Base-by-base conservation (phyloP, 2,113 vertebrate genomes). In the Peromyscus polionotus region DNA sequence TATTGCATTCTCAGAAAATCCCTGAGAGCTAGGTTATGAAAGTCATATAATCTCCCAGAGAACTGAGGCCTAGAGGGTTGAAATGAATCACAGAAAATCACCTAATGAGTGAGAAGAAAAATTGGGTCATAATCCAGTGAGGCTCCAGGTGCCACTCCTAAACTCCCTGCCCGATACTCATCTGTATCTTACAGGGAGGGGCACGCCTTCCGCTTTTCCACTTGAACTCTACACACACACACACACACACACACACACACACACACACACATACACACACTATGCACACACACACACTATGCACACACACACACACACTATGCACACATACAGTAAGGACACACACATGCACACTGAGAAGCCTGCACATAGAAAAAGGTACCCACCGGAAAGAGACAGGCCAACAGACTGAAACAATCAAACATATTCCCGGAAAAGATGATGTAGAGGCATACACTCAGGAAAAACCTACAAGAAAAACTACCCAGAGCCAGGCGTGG, bases 1-100 rank as follows among this genome's bases (percentile, higher is more conserved):
- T 90, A 70, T 93, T 89, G 91, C 87, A 95, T 63, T 93, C 88
- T 84, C 90, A 84, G 89, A 93, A 96, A 98, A 94, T 92, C 87
- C 68, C 90, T 80, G 19, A 16, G 84, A 96, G 68, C 68, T 75
- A 79, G 14, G 92, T 72, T 94, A 96, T 95, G 83, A 90, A 93
- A 97, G 87, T 20, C 79, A 79, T 61, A 94, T 94, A 92, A 90
- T 80, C 89, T 95, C 90, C 63, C 89, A 94, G 79, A 97, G 79
- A 97, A 96, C 7, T 8, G 80, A 95, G n/a, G 7, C 36, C 70
- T 45, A 96, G 57, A 54, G 19, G 88, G 83, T 84, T 54, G 31
- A 93, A 96, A 93, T 77, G 70, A 95, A 84, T 96, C 39, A 79
- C 45, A 93, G 93, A 92, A 96, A 93, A 96, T 80, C 83, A 84